Evolutionary conservation across 2,888 invertebrate genomes (phyloP), one percentile per base, ranked within the genome.

Genomic region (Andrena fulva): DNA sequence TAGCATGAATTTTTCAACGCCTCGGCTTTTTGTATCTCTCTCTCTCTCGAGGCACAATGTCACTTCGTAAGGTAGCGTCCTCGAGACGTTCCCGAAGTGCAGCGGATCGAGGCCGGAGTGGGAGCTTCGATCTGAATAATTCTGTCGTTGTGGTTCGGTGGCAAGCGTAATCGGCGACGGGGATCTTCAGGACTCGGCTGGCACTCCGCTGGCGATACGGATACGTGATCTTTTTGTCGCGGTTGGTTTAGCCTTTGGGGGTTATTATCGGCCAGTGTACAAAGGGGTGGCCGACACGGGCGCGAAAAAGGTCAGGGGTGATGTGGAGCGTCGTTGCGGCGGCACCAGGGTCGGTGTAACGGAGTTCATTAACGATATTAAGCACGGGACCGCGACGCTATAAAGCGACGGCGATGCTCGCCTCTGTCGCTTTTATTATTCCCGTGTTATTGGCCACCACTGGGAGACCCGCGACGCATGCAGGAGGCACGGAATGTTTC

Each of bases 321-420:
- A 66, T 77, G 72, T 62, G 71, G 66, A 73, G 52, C 76, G 60
- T 71, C 75, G 27, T 64, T 72, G 71, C 48, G 50, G 75, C 60
- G 69, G 56, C 67, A 10, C 20, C 56, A 48, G 72, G 74, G 78
- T 68, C 66, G 77, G 50, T 64, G 70, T 77, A 80, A 76, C 68
- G 56, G 85, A 87, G 85, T 87, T 87, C 85, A 85, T 85, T 87
- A 87, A 85, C 80, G 85, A 86, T 80, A 87, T 87, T 86, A 86
- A 87, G 52, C 74, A 67, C 31, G 77, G 68, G 86, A 69, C 66
- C 56, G 73, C 73, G 42, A 63, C 42, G 48, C 70, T 80, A 42
- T 83, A 77, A 85, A 69, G 68, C 70, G 48, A 50, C 66, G 70
- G 27, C n/a, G 54, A 42, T 76, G 67, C 66, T 42, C 42, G 31